Conservation (phyloP, 2,113 vertebrate genomes). For the Mellivora capensis region DNA sequence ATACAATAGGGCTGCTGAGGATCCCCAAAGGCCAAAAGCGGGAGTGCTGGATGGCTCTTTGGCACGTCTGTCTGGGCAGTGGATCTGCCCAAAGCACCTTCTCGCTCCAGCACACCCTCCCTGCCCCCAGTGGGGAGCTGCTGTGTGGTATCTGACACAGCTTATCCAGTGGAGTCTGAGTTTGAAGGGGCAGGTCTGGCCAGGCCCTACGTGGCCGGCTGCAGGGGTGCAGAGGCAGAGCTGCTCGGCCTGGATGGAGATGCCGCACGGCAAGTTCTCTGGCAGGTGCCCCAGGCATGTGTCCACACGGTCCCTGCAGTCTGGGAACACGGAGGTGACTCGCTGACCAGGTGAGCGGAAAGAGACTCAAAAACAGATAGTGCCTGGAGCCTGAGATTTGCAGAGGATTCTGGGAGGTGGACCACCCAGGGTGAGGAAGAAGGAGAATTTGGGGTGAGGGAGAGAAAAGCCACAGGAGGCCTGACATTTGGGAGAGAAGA, state of each 20-base stretch:
- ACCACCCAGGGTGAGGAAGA: slow-evolving; percentile 40
- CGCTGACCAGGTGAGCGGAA: not conserved
- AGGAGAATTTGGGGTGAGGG: not conserved
- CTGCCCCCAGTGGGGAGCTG: not conserved
- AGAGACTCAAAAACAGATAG: not conserved
- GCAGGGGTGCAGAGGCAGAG: not conserved
- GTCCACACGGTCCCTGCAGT: not conserved
- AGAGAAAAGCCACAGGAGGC: not conserved
- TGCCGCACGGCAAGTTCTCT: not conserved
- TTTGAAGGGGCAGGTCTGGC: not conserved
- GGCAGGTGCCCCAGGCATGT: not conserved
- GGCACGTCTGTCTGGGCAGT: not conserved
- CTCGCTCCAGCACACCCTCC: not conserved
- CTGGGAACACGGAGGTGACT: not conserved
- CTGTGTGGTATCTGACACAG: not conserved
- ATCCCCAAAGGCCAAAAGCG: not conserved
- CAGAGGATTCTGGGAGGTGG: slow-evolving; percentile 37
- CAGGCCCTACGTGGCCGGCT: not conserved
- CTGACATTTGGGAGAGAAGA: not conserved
- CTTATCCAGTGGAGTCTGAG: not conserved
- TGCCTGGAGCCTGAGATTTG: not conserved
- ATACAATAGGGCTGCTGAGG: slow-evolving; percentile 58
- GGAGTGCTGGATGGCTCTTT: not conserved
- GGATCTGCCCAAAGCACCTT: not conserved
- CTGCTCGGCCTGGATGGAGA: not conserved